These are phyloP conservation scores for Choloepus hoffmanni DNA, from an alignment of 2,113 vertebrate species.

Conservation along the genomic window DNA sequence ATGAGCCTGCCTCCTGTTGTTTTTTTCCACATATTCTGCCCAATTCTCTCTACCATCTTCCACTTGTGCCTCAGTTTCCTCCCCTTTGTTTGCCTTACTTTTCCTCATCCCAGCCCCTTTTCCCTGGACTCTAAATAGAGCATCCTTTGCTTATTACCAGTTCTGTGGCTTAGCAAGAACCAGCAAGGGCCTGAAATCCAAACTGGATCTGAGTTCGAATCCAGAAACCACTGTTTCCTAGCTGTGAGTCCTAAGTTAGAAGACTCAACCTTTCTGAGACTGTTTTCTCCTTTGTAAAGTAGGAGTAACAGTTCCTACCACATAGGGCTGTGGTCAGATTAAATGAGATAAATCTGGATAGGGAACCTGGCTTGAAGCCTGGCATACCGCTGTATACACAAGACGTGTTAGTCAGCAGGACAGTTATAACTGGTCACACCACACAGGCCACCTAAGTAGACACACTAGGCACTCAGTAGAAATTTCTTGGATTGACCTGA, in stretches of 20 bases:
- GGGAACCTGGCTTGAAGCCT: background rate
- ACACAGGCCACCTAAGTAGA: background rate
- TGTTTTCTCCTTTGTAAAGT: background rate
- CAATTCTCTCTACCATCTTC: background rate
- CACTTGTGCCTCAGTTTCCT: background rate
- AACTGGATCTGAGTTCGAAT: background rate
- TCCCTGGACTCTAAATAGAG: background rate
- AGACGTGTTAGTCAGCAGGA: background rate
- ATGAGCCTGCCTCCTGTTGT: background rate
- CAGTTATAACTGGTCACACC: background rate
- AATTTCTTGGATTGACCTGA: constrained; percentile 12
- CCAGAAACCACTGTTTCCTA: background rate
- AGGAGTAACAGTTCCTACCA: background rate
- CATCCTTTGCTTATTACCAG: background rate
- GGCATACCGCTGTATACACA: too few species aligned
- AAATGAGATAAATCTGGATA: background rate
- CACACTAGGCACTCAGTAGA: background rate
- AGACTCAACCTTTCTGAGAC: background rate
- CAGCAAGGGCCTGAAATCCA: background rate
- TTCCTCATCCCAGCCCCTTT: background rate
- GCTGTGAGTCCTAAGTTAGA: background rate
- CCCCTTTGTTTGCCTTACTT: background rate
- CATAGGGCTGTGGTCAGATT: background rate
- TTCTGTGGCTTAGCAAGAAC: background rate
- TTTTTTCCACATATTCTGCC: background rate